Evolutionary conservation across 2,113 vertebrate genomes (phyloP), one percentile per base, ranked within the genome.

Genomic region (Sardina pilchardus): DNA sequence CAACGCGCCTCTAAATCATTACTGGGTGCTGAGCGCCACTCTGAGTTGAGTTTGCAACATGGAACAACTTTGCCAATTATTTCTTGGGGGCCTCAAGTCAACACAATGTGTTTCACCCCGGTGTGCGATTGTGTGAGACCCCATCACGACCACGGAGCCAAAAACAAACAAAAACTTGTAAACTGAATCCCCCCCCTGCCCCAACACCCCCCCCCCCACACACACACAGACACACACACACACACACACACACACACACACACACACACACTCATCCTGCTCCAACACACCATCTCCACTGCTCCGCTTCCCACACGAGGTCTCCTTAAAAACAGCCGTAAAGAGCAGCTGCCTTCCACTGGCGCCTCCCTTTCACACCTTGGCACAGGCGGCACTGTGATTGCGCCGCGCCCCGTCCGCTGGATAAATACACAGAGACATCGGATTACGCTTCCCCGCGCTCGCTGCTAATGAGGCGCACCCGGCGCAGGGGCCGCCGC

Each of bases 371-470:
- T 67, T 71, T 89, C 84, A 85, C 86, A 89, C 88, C 82, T 87
- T 85, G 86, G 75, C 88, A 43, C 53, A 48, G 36, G 63, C 63
- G 34, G 59, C 56, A 26, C 83, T 78, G 67, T 85, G 83, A 82
- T 82, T 82, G 81, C 43, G 43, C 83, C 83, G 87, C 81, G 9
- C 78, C 83, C 81, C 63, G 6, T 87, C 59, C 75, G 44, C 47
- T 85, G 85, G 81, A 89, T 56, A 87, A 87, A 89, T 81, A 87
- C 71, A 85, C 83, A 87, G 84, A 85, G 83, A 87, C 81, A 53
- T 87, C 86, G 63, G 71, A 87, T 89, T 85, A 85, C 86, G 44
- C 82, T 53, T 56, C 50, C 88, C 24, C 53, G 21, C 85, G 45
- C 78, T 48, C 43, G 44, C 24, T 75, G 71, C 87, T 86, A 87